Evolutionary conservation across 2,888 invertebrate species (phyloP).

Genomic region (Scaeva pyrastri): DNA sequence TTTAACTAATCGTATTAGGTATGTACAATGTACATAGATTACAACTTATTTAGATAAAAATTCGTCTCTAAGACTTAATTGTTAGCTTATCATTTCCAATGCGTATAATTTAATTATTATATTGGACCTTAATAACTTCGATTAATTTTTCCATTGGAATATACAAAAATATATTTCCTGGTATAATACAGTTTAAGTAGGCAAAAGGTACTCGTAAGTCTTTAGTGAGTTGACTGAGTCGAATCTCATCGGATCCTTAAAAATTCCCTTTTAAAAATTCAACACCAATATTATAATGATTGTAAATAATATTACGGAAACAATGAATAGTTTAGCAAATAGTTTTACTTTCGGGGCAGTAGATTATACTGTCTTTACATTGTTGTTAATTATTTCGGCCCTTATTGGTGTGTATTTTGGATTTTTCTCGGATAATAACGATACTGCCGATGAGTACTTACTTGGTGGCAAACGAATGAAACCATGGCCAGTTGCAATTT

Average conservation of each 20-base stretch:
- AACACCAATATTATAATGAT: slow-evolving; percentile 6
- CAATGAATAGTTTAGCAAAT: background rate
- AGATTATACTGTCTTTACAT: slow-evolving; percentile 85
- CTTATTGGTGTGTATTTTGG: slow-evolving; percentile 85
- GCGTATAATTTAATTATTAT: background rate
- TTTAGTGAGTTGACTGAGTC: too few relatives aligned
- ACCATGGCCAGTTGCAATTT: slow-evolving; percentile 86
- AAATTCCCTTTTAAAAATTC: background rate
- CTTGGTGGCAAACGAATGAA: slow-evolving; percentile 85
- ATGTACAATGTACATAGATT: too few relatives aligned
- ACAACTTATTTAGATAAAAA: background rate
- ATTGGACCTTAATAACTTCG: background rate
- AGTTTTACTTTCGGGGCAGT: slow-evolving; percentile 58
- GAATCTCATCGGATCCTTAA: background rate
- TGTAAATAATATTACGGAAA: slow-evolving; percentile 2
- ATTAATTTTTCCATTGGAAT: background rate
- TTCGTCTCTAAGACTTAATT: background rate
- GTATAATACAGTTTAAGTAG: too few relatives aligned
- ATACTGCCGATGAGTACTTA: slow-evolving; percentile 82
- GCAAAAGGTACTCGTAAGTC: too few relatives aligned
- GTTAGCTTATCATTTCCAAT: background rate
- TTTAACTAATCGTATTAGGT: too few relatives aligned
- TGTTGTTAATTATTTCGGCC: slow-evolving; percentile 84
- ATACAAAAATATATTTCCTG: too few relatives aligned
- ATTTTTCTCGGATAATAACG: slow-evolving; percentile 82